Evolutionary conservation across 2,888 invertebrate species (phyloP), one percentile per base, ranked within the genome.

Genomic region (Hirtodrosophila duncani): DNA sequence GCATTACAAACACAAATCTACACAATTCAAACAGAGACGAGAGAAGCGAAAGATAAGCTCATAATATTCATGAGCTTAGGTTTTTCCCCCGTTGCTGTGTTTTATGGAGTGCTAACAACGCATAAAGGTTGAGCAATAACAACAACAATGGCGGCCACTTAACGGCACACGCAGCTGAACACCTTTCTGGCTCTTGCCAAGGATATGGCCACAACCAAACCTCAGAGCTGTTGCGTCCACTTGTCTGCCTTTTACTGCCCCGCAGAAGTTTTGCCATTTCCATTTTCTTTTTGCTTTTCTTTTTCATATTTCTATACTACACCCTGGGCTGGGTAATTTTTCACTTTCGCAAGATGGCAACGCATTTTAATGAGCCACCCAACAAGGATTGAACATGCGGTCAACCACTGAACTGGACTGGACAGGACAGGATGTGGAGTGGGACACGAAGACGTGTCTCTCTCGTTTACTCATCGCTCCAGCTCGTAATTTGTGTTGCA

Each of bases 61-160:
- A 83, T 83, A 86, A 85, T 84, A 82, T 83, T 83, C 83, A 84
- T 84, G 81, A 84, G 84, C 78, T 85, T 83, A n/a, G n/a, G n/a
- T n/a, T n/a, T n/a, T n/a, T n/a, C n/a, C n/a, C n/a, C n/a, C n/a
- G n/a, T n/a, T n/a, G n/a, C n/a, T n/a, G n/a, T 78, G 81, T 83
- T 84, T 85, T 84, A 84, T 85, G 84, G 84, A 80, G 84, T 85
- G 84, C 85, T 84, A 85, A 85, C 84, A 84, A 83, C 82, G 74
- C 72, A 72, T 63, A 66, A 74, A 69, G 66, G 63, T 59, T 61
- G 38, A 53, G 23, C 38, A 27, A 39, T 24, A 37, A 30, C 38
- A 50, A 55, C 36, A 63, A 38, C 27, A 20, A 3, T 17, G 44
- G 17, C 23, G 20, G 50, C 33, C 58, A 53, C 70, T 58, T 60